These are phyloP conservation scores for Plemyria rubiginata DNA, from an alignment of 2,888 invertebrate genomes.

Conservation along the genomic window DNA sequence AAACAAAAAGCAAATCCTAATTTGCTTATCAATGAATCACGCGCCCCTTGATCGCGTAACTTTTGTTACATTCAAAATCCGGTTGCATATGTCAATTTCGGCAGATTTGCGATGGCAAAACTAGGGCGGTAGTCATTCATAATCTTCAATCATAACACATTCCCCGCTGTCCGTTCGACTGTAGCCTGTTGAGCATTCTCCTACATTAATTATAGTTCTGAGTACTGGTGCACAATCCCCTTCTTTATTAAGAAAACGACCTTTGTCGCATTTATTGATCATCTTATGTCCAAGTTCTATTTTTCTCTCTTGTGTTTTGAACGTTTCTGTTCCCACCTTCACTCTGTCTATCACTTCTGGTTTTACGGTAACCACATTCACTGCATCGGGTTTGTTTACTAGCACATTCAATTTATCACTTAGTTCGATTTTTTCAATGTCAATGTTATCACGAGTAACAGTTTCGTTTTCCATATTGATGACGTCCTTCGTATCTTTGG, in stretches of 20 bases:
- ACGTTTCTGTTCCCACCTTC: neutral
- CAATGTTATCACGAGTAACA: neutral
- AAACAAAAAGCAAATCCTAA: too few species aligned
- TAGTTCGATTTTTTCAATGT: neutral
- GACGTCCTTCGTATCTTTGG: neutral
- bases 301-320: neutral
- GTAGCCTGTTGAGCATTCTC: conserved; percentile 25
- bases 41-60: too few species aligned
- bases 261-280: neutral
- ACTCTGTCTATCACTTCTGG: neutral
- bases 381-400: neutral
- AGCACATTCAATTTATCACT: neutral
- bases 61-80: too few species aligned
- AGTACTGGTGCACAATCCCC: too few species aligned
- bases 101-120: too few species aligned
- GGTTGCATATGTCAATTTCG: too few species aligned
- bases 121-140: neutral
- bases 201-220: conserved; percentile 6
- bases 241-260: too few species aligned
- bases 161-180: conserved; percentile 21
- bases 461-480: neutral
- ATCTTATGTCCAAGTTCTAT: neutral
- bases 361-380: neutral
- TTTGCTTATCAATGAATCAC: too few species aligned
- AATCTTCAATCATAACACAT: conserved; percentile 30